phyloP scores from a whole-genome alignment of 2,888 invertebrate genomes.

The Lutraria lutraria region DNA sequence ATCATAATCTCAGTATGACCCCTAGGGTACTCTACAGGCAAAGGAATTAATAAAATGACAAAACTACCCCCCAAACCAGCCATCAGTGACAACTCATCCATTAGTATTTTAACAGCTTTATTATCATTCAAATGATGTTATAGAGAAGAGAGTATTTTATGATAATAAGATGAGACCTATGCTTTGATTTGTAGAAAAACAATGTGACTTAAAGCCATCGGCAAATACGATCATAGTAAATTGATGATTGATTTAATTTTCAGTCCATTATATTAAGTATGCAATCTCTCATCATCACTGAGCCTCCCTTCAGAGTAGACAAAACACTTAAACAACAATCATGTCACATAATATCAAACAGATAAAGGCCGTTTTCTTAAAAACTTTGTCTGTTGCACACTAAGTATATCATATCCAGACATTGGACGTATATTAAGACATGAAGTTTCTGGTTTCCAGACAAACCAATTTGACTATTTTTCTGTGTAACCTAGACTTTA shows the following conservation, averaged over 20 bases:
- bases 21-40: neutral
- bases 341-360: too few species aligned
- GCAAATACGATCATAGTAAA: slow-evolving; percentile 9
- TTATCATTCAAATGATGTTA: neutral
- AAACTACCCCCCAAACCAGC: neutral
- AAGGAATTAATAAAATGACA: slow-evolving; percentile 23
- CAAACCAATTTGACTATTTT: too few species aligned
- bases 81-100: neutral
- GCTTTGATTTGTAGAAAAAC: slow-evolving; percentile 16
- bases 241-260: neutral
- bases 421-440: too few species aligned
- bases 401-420: too few species aligned
- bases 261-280: slow-evolving; percentile 1
- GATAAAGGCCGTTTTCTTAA: too few species aligned
- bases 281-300: slow-evolving; percentile 6
- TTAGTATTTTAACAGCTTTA: neutral
- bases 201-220: neutral
- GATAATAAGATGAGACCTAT: neutral
- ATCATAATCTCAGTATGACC: neutral
- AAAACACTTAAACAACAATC: neutral
- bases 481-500: too few species aligned
- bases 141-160: neutral
- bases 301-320: neutral
- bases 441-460: too few species aligned
- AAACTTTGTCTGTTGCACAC: too few species aligned